Evolutionary conservation across 2,888 invertebrate species (phyloP), one percentile per base, ranked within the genome.

Genomic region (Axea sp.): DNA sequence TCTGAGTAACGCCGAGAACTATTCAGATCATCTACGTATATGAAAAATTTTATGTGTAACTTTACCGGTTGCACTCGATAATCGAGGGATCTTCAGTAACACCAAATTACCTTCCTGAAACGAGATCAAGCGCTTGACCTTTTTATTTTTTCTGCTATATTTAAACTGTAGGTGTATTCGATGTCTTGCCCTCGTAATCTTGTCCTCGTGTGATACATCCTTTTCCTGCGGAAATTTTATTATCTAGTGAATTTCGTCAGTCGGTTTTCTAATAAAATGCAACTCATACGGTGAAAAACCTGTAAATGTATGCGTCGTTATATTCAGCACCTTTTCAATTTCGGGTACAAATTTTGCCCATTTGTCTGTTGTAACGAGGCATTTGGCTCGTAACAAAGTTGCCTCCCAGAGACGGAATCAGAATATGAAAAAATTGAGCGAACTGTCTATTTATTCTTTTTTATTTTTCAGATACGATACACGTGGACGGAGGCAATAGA

Each of bases 301-400:
- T 0, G 73, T 74, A 14, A 62, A 72, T 5, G 22, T 28, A 22
- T 75, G 73, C 1, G 41, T 55, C 0, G 71, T 69, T 8, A 74
- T 24, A 53, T 77, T 77, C 0, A 72, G 22, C 5, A 72, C 31
- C 8, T 39, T 19, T 35, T 77, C 41, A 3, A 77, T 76, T 14
- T 69, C 30, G 4, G 60, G 3, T 3, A 77, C 9, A 22, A 62
- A 45, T 33, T 49, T 57, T 1, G 49, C 68, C 75, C 76, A 77
- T 2, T 35, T 31, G n/a, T n/a, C n/a, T n/a, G n/a, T n/a, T n/a
- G n/a, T n/a, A n/a, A n/a, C n/a, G n/a, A n/a, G n/a, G n/a, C n/a
- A n/a, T n/a, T n/a, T n/a, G n/a, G n/a, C n/a, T n/a, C n/a, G n/a
- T n/a, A n/a, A n/a, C n/a, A n/a, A n/a, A n/a, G n/a, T n/a, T n/a